phyloP scores from a whole-genome alignment of 2,113 vertebrate species.

The Psittacula cyanocephala region DNA sequence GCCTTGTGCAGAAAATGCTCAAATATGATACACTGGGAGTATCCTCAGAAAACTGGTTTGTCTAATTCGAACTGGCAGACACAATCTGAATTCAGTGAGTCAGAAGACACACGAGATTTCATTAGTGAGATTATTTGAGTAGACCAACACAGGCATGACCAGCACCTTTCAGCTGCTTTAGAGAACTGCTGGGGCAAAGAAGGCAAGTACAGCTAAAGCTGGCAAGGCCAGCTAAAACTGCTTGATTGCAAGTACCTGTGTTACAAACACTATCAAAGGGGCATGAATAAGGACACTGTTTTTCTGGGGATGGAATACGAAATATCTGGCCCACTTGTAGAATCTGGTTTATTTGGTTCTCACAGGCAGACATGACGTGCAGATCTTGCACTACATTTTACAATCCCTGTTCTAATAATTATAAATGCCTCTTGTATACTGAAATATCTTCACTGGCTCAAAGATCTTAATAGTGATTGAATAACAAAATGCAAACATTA shows the following conservation, averaged over 20 bases:
- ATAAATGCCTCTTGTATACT: background rate
- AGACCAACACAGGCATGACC: background rate
- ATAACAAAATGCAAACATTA: background rate
- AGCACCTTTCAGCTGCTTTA: background rate
- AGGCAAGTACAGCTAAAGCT: background rate
- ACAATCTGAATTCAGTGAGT: constrained; percentile 19
- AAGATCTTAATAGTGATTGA: background rate
- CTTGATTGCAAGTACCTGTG: background rate
- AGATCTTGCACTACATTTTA: background rate
- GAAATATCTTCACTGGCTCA: background rate
- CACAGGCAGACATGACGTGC: background rate
- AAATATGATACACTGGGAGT: background rate
- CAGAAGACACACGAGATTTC: background rate
- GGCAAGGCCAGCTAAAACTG: background rate
- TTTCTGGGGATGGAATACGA: background rate
- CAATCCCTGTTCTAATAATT: background rate
- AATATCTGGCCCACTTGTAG: background rate
- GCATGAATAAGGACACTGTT: background rate
- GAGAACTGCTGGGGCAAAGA: background rate
- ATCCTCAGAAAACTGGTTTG: background rate
- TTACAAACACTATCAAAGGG: background rate
- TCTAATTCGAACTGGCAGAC: constrained; percentile 5
- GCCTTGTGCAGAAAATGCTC: background rate
- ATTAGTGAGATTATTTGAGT: background rate
- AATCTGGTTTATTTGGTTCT: background rate